phyloP scores from a whole-genome alignment of 2,797 vertebrate genomes.

The Scomberomorus guttatus region DNA sequence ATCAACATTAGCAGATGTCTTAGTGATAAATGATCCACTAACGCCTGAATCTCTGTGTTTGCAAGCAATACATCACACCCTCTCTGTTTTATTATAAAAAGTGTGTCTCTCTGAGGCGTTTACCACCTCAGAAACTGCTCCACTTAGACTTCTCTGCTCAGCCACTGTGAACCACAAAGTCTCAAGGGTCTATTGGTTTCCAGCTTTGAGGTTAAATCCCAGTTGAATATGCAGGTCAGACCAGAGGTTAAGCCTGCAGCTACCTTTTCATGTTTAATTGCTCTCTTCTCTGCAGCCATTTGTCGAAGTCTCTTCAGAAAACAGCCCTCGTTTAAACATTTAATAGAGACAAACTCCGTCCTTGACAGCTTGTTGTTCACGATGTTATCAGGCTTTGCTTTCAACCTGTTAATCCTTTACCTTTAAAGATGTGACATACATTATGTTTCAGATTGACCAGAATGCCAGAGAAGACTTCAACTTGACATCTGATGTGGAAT shows the following conservation, averaged over 20 bases:
- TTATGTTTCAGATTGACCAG: conserved; percentile 90
- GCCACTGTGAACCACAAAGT: conserved; percentile 7
- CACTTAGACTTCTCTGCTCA: conserved; percentile 6
- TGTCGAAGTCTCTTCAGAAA: conserved; percentile 5
- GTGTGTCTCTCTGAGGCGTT: conserved; percentile 2
- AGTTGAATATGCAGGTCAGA: conserved; percentile 27
- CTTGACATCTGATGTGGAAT: conserved; percentile 90
- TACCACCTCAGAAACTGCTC: conserved; percentile 20
- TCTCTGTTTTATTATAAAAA: conserved; percentile 16
- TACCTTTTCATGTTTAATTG: conserved; percentile 16
- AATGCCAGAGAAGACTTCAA: conserved; percentile 88
- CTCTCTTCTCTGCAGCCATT: conserved; percentile 12
- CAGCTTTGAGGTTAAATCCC: conserved; percentile 18
- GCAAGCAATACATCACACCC: conserved; percentile 6
- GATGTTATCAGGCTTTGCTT: background rate
- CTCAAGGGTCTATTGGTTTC: conserved; percentile 3
- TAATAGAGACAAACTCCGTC: background rate
- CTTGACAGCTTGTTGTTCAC: background rate
- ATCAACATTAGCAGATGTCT: conserved; percentile 43
- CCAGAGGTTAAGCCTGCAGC: background rate
- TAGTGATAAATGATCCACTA: conserved; percentile 47
- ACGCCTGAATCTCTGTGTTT: conserved; percentile 39
- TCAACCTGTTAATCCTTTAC: conserved; percentile 4
- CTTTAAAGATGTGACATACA: conserved; percentile 8
- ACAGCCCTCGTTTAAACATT: conserved; percentile 6